Percentiles rank a stretch among this genome's conserved stretches.
phyloP scores from a whole-genome alignment of 2,888 invertebrate genomes.

The Andricus quercusramuli region DNA sequence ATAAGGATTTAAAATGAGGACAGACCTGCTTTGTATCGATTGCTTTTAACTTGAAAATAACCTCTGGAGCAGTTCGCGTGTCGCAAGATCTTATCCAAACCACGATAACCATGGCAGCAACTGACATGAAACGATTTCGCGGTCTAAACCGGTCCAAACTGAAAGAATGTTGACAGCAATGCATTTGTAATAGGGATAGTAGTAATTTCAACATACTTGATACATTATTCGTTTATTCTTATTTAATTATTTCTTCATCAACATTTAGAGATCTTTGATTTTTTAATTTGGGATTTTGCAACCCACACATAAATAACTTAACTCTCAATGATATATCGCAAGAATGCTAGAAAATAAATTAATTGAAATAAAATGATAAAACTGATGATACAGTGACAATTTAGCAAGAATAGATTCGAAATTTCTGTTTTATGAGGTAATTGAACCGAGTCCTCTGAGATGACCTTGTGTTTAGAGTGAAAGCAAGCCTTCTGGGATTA shows the following conservation, averaged over 20 bases:
- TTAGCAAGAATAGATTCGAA: neutral
- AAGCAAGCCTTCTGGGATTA: slow-evolving; percentile 4
- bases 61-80: slow-evolving; percentile 12
- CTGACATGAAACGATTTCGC: slow-evolving; percentile 20
- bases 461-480: slow-evolving; percentile 4
- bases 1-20: neutral
- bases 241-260: slow-evolving; percentile 5
- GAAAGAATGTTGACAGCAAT: slow-evolving; percentile 30
- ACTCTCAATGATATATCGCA: neutral
- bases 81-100: slow-evolving; percentile 28
- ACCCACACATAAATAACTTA: no score
- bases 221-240: neutral
- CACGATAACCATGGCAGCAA: slow-evolving; percentile 22
- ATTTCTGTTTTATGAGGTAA: neutral
- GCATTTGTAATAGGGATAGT: neutral
- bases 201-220: slow-evolving; percentile 4
- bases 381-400: neutral
- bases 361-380: neutral
- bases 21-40: neutral
- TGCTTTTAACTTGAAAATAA: slow-evolving; percentile 11
- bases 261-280: neutral
- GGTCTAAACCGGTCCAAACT: slow-evolving; percentile 31
- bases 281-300: no score
- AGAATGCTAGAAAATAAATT: neutral
- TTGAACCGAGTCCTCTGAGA: slow-evolving; percentile 4